Conservation (phyloP, 2,113 vertebrate species). For the Turdus rufiventris region DNA sequence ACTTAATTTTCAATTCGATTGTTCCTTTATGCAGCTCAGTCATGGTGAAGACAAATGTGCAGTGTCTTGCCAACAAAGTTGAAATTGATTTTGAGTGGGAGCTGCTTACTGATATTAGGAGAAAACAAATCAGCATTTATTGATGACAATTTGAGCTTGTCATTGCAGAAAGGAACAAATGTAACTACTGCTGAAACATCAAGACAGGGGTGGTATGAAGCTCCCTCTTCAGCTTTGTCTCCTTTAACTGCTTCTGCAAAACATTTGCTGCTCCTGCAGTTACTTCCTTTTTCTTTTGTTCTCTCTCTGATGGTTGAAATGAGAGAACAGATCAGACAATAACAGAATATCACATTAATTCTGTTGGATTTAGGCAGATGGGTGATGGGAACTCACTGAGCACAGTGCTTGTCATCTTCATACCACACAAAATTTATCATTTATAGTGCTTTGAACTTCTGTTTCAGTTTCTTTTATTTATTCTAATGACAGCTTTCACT, state of each 20-base stretch:
- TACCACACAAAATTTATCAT: background rate
- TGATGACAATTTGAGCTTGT: background rate
- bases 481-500: background rate
- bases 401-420: background rate
- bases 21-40: background rate
- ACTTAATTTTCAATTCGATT: constrained; percentile 40
- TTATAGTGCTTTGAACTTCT: background rate
- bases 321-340: background rate
- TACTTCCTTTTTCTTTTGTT: background rate
- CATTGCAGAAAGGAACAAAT: background rate
- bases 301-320: background rate
- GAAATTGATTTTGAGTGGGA: constrained; percentile 1
- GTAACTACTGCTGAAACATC: background rate
- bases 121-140: constrained; percentile 40
- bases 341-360: background rate
- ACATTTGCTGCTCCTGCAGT: background rate
- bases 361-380: background rate
- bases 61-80: background rate
- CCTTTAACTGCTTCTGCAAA: background rate
- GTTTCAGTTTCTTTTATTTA: background rate
- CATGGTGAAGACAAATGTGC: background rate
- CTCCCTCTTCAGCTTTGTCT: background rate
- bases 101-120: background rate
- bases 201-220: background rate
- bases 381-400: background rate